Evolutionary conservation across 2,888 invertebrate species (phyloP).

Genomic region (Hybos culiciformis): DNA sequence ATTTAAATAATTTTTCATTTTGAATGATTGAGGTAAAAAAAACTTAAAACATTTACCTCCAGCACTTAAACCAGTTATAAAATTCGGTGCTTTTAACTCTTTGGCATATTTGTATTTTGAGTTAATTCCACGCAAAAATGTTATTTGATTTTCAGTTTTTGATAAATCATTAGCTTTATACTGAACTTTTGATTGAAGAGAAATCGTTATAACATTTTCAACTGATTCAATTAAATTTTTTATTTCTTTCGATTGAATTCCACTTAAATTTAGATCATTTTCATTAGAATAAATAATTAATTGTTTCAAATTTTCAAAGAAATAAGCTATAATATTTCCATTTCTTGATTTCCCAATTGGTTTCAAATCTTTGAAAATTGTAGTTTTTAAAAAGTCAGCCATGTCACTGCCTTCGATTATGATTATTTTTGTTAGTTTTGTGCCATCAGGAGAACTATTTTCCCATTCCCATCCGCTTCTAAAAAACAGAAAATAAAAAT

Average conservation of each 20-base stretch:
- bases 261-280: conserved; percentile 24
- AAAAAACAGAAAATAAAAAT: background rate
- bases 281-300: conserved; percentile 26
- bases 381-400: conserved; percentile 22
- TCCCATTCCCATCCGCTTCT: conserved; percentile 12
- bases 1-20: no score
- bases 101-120: conserved; percentile 15
- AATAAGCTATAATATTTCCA: conserved; percentile 12
- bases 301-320: conserved; percentile 8
- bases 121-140: conserved; percentile 26
- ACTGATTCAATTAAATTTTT: conserved; percentile 23
- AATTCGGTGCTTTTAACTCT: conserved; percentile 30
- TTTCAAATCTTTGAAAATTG: conserved; percentile 18
- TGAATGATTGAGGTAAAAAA: conserved; percentile 14
- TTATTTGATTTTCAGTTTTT: conserved; percentile 22
- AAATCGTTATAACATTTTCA: conserved; percentile 24
- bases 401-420: conserved; percentile 27
- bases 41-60: conserved; percentile 23
- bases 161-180: conserved; percentile 28
- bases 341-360: conserved; percentile 22
- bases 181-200: conserved; percentile 27
- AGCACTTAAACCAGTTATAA: conserved; percentile 29
- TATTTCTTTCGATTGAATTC: conserved; percentile 24
- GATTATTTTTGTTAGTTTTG: conserved; percentile 17
- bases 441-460: conserved; percentile 1